Conservation (phyloP, 2,113 vertebrate species). For the Grallaria varia region DNA sequence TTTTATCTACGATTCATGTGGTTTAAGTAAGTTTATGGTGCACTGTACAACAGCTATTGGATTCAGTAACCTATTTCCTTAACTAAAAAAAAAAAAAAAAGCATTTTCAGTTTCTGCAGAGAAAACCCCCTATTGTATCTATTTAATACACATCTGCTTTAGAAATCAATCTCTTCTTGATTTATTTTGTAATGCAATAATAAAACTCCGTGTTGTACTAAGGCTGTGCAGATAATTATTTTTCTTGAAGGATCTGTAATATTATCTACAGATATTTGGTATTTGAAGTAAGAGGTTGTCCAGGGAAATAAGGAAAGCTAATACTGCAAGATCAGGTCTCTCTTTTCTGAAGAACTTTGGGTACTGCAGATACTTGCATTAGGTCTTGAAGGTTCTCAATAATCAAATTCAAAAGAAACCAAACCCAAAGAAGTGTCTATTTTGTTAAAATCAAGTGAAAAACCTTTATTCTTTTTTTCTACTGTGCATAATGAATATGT, state of each 20-base stretch:
- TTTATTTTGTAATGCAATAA: not conserved
- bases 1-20: not conserved
- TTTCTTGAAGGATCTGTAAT: not conserved
- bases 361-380: not conserved
- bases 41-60: not conserved
- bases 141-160: not conserved
- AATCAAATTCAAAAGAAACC: not conserved
- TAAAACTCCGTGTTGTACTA: not conserved
- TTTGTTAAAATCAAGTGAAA: not conserved
- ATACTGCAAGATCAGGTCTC: not conserved
- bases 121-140: not conserved
- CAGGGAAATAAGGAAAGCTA: not conserved
- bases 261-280: not conserved
- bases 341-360: not conserved
- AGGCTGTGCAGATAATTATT: not conserved
- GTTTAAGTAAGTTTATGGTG: not conserved
- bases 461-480: not conserved
- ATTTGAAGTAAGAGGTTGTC: not conserved
- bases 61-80: not conserved
- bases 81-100: not conserved
- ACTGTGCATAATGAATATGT: not conserved
- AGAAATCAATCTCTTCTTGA: not conserved
- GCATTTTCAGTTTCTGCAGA: not conserved
- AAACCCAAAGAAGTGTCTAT: accelerated
- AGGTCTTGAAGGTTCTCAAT: not conserved